Percentiles rank a stretch among this genome's conserved stretches.
These are phyloP conservation scores for Diphyllodes magnificus DNA, from an alignment of 2,113 vertebrate species.

Conservation along the genomic window DNA sequence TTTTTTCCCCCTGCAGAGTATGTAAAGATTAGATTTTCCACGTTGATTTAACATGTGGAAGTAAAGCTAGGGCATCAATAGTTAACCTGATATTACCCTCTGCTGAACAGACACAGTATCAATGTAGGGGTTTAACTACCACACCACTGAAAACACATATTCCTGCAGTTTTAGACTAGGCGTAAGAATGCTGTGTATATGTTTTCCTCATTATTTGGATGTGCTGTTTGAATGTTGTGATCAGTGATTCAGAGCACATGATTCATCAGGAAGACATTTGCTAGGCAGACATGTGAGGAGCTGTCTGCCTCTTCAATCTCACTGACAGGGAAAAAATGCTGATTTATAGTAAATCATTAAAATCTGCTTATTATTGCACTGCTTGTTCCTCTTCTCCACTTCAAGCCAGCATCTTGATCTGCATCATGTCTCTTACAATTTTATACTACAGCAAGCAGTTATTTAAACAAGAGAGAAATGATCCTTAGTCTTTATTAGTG, in stretches of 20 bases:
- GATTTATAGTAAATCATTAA: constrained; percentile 95
- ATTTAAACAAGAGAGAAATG: constrained; percentile 78
- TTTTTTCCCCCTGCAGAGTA: neutral
- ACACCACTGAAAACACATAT: constrained; percentile 66
- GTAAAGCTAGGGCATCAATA: constrained; percentile 57
- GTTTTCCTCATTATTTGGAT: constrained; percentile 82
- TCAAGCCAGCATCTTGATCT: constrained; percentile 78
- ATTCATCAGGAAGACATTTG: constrained; percentile 90
- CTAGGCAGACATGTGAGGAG: constrained; percentile 83
- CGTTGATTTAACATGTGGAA: constrained; percentile 31
- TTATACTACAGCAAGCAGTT: constrained; percentile 81
- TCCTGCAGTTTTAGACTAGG: constrained; percentile 66
- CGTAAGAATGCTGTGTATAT: constrained; percentile 70
- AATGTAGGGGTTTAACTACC: constrained; percentile 54
- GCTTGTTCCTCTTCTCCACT: constrained; percentile 79
- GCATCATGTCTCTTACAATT: constrained; percentile 80
- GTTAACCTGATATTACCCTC: constrained; percentile 66
- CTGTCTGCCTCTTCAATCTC: constrained; percentile 90
- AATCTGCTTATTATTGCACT: constrained; percentile 88
- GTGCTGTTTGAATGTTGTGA: constrained; percentile 82
- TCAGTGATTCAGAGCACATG: constrained; percentile 86
- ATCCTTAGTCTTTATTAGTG: constrained; percentile 80
- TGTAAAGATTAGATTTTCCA: constrained; percentile 58
- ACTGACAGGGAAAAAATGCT: constrained; percentile 91
- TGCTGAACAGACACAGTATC: constrained; percentile 52